phyloP scores from a whole-genome alignment of 2,113 vertebrate species.

The Terrapene triunguis region DNA sequence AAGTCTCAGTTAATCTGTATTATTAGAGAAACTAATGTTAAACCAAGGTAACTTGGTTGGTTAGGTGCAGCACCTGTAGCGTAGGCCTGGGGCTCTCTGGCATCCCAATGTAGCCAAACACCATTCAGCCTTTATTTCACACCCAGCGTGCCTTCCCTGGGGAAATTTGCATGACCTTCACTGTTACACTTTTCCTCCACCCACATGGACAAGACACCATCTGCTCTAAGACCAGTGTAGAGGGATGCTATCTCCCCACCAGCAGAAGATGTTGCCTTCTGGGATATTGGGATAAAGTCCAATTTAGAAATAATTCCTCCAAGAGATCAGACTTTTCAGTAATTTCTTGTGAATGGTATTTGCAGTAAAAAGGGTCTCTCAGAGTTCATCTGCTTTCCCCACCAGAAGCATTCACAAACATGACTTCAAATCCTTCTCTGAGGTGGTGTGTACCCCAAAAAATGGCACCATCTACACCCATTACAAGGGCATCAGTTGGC shows the following conservation, averaged over 20 bases:
- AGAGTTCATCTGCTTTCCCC: neutral
- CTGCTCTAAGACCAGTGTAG: neutral
- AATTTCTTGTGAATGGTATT: neutral
- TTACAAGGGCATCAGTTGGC: neutral
- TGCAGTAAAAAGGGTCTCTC: neutral
- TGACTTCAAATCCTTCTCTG: neutral
- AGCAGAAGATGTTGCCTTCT: neutral
- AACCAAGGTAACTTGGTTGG: neutral
- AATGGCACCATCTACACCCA: neutral
- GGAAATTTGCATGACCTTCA: neutral
- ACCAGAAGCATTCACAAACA: neutral
- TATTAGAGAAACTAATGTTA: neutral
- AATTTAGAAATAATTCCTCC: neutral
- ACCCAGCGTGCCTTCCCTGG: neutral
- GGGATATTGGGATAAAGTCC: neutral
- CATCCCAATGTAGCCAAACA: neutral
- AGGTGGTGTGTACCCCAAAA: neutral
- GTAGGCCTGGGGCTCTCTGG: neutral
- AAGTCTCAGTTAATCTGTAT: constrained; percentile 19
- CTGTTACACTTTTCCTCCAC: neutral
- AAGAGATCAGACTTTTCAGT: neutral
- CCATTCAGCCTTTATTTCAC: neutral
- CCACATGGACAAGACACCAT: neutral
- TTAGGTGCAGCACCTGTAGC: neutral
- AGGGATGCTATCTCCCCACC: neutral